Evolutionary conservation across 92 coral and sea anemone species (phyloP), one percentile per base, ranked within the genome.

Genomic region (Phenganax stokvisi): DNA sequence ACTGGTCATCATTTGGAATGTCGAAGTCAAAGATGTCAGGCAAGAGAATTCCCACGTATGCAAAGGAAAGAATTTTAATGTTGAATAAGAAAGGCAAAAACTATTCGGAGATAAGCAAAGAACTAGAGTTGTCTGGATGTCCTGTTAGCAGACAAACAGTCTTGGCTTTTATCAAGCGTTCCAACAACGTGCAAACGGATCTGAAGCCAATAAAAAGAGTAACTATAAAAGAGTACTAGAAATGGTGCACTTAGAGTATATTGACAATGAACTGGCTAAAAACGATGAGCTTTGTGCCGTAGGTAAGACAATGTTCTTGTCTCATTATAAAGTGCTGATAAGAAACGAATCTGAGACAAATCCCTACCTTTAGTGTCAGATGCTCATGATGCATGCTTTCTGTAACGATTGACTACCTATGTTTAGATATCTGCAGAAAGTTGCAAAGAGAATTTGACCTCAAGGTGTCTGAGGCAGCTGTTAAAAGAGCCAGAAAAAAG

Each of bases 211-310:
- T 37, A 66, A 44, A 56, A 16, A 55, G 52, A 53, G n/a, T 20
- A 77, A 58, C 25, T n/a, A 65, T 72, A 37, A 60, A 53, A 74
- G 20, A 12, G 64, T 53, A 54, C 81, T 83, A 30, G 28, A 17
- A 10, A 59, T 83, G 57, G 80, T 7, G 28, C 60, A 73, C 10
- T 31, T 65, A 9, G 62, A 66, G 16, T 81, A 66, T 51, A 56
- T 76, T 11, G 86, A 82, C 55, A 15, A 10, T 27, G 28, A 83
- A 55, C 54, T 56, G 65, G 80, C 77, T 47, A 55, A 83, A 57
- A 73, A 80, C 54, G 88, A 87, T 51, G 88, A 87, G 58, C 69
- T 85, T 6, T 84, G 87, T 9, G 84, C 85, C 29, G 27, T 53
- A 20, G 86, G 75, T 71, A 66, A 74, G 87, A 85, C 53, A 57